Evolutionary conservation across 1,140 invertebrate species (phyloP).

Genomic region (Helicoverpa zea): DNA sequence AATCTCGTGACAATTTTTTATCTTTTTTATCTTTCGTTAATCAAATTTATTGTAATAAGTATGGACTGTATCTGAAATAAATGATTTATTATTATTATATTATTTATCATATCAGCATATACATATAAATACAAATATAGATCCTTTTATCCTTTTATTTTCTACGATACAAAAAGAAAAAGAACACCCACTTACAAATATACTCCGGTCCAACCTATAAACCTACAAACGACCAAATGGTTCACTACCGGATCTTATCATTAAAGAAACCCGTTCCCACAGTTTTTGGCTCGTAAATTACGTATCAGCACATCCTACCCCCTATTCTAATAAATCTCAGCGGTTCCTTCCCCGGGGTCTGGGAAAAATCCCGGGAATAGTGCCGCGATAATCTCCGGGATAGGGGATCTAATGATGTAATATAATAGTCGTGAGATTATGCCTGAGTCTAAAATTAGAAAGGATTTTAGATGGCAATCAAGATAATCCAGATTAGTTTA

Average conservation of each 20-base stretch:
- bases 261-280: slow-evolving; percentile 56
- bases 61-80: too few relatives aligned
- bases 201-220: slow-evolving; percentile 21
- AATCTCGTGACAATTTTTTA: too few relatives aligned
- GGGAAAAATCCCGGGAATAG: slow-evolving; percentile 43
- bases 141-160: too few relatives aligned
- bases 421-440: slow-evolving; percentile 32
- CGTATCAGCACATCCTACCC: slow-evolving; percentile 56
- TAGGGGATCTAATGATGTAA: slow-evolving; percentile 35
- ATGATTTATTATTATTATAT: too few relatives aligned
- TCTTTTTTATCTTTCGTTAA: too few relatives aligned
- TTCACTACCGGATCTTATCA: slow-evolving; percentile 50
- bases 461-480: neutral
- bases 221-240: slow-evolving; percentile 17
- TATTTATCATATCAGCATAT: too few relatives aligned
- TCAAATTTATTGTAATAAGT: too few relatives aligned
- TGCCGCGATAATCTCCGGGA: slow-evolving; percentile 46
- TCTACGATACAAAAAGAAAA: neutral
- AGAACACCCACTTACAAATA: neutral
- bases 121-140: too few relatives aligned
- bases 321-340: slow-evolving; percentile 58
- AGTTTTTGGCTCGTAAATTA: slow-evolving; percentile 58
- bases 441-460: slow-evolving; percentile 2
- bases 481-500: too few relatives aligned
- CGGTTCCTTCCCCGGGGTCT: slow-evolving; percentile 37